Evolutionary conservation across 2,797 vertebrate species (phyloP).

Genomic region (Clamator glandarius): DNA sequence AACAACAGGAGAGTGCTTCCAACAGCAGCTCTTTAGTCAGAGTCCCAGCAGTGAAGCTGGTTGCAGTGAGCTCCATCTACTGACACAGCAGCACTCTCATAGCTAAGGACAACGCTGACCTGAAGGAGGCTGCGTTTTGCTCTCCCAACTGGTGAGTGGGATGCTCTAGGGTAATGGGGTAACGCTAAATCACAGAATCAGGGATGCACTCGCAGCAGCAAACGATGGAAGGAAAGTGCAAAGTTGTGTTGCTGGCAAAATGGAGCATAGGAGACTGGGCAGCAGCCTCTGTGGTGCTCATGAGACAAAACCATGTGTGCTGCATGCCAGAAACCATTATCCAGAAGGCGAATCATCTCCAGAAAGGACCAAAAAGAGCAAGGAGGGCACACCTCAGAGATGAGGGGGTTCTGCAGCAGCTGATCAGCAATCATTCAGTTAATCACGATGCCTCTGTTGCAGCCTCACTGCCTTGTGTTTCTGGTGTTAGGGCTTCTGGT

Average conservation of each 20-base stretch:
- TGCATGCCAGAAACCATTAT: not conserved
- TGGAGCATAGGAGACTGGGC: not conserved
- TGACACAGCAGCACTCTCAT: not conserved
- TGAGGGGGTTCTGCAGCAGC: not conserved
- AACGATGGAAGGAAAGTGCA: not conserved
- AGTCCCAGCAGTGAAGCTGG: not conserved
- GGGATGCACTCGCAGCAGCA: not conserved
- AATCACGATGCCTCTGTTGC: conserved; percentile 14
- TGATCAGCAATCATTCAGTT: conserved; percentile 19
- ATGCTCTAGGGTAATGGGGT: not conserved
- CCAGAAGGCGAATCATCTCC: too few species aligned
- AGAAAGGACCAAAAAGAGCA: not conserved
- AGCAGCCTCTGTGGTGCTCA: not conserved
- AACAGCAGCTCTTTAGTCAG: not conserved
- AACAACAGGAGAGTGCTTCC: not conserved
- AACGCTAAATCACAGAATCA: fast-evolving
- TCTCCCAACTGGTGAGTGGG: fast-evolving
- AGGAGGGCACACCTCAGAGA: not conserved
- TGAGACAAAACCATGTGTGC: not conserved
- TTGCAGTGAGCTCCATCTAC: not conserved
- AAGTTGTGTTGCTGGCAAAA: not conserved
- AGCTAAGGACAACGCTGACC: not conserved
- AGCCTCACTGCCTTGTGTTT: not conserved
- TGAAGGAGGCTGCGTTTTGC: fast-evolving
- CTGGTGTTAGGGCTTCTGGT: not conserved